Evolutionary conservation across 2,888 invertebrate species (phyloP).

Genomic region (Thymelicus acteon): DNA sequence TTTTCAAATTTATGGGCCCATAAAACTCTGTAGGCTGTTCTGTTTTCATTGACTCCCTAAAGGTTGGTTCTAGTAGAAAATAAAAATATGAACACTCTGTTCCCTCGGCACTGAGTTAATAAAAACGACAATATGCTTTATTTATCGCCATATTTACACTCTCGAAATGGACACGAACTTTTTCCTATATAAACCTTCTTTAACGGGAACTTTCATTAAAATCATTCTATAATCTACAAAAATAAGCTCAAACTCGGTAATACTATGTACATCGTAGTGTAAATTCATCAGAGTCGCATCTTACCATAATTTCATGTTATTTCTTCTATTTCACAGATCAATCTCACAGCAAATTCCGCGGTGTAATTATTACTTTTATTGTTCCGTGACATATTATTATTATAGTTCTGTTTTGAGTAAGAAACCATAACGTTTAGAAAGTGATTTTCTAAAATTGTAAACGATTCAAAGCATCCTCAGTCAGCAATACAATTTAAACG

Average conservation of each 20-base stretch:
- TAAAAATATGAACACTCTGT: slow-evolving; percentile 42
- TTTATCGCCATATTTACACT: slow-evolving; percentile 3
- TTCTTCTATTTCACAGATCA: too few relatives aligned
- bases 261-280: too few relatives aligned
- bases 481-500: slow-evolving; percentile 28
- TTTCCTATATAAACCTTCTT: neutral
- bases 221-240: neutral
- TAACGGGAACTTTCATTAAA: neutral
- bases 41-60: slow-evolving; percentile 47
- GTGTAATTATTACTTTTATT: too few relatives aligned
- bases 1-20: slow-evolving; percentile 54
- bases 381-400: too few relatives aligned
- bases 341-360: too few relatives aligned
- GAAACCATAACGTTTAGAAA: too few relatives aligned
- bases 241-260: too few relatives aligned
- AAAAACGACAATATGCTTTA: slow-evolving; percentile 22
- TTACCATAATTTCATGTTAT: too few relatives aligned
- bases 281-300: too few relatives aligned
- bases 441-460: too few relatives aligned
- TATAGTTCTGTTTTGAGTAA: too few relatives aligned
- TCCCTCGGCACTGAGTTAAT: slow-evolving; percentile 23
- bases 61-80: slow-evolving; percentile 46
- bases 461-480: neutral
- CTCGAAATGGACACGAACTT: neutral
- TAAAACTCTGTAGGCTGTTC: slow-evolving; percentile 47